Percentiles rank a stretch among this genome's conserved stretches.
Evolutionary conservation across 92 coral and sea anemone species (phyloP).

Genomic region (Scolanthus callimorphus): DNA sequence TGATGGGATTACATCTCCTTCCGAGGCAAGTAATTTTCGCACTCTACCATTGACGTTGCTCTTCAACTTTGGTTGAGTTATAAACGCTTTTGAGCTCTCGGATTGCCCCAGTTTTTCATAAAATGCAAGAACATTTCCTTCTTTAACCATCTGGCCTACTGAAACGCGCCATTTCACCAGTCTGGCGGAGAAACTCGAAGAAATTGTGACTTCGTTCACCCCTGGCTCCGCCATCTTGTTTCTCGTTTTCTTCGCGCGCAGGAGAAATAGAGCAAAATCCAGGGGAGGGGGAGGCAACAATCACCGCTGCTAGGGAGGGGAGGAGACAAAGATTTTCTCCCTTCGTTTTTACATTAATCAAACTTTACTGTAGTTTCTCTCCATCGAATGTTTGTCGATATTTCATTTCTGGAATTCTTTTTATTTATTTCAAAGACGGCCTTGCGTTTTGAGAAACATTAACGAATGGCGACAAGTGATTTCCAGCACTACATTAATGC

Average conservation of each 20-base stretch:
- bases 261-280: not conserved
- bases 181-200: slow-evolving; percentile 62
- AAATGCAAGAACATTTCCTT: slow-evolving; percentile 93
- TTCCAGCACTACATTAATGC: no score
- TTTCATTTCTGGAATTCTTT: no score
- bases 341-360: no score
- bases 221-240: slow-evolving; percentile 94
- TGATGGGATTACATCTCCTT: slow-evolving; percentile 86
- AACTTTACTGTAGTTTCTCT: no score
- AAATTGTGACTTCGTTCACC: slow-evolving; percentile 73
- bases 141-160: slow-evolving; percentile 76
- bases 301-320: no score
- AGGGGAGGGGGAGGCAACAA: slow-evolving; percentile 31
- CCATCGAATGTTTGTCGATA: no score
- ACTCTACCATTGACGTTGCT: slow-evolving; percentile 72
- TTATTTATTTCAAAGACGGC: no score
- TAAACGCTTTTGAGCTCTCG: slow-evolving; percentile 50
- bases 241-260: slow-evolving; percentile 39
- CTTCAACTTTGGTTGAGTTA: slow-evolving; percentile 92
- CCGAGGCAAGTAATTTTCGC: slow-evolving; percentile 72
- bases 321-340: no score
- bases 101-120: slow-evolving; percentile 67
- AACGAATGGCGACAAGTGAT: no score
- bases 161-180: slow-evolving; percentile 88
- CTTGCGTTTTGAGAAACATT: no score